phyloP scores from a whole-genome alignment of 2,888 invertebrate species.

The Creontiades dilutus region DNA sequence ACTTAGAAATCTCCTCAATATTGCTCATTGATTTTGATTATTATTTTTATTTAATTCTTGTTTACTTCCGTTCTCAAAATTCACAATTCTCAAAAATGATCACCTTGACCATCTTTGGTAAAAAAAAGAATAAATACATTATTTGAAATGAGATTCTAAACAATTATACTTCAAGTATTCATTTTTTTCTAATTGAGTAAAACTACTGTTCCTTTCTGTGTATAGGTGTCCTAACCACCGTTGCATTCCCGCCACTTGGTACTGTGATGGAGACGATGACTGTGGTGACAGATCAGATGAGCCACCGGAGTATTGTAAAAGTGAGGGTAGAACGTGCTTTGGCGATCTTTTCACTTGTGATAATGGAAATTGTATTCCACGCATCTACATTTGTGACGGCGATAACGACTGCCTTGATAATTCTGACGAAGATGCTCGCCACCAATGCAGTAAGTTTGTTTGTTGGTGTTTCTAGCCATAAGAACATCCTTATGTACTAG shows the following conservation, averaged over 20 bases:
- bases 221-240: slow-evolving; percentile 91
- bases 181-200: no score
- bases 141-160: no score
- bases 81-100: no score
- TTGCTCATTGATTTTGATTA: no score
- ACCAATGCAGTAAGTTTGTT: slow-evolving; percentile 87
- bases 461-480: no score
- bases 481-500: no score
- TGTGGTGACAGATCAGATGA: slow-evolving; percentile 95
- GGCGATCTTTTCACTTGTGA: slow-evolving; percentile 97
- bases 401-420: slow-evolving; percentile 97
- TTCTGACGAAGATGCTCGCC: slow-evolving; percentile 93
- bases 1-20: no score
- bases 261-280: slow-evolving; percentile 97
- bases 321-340: slow-evolving; percentile 95
- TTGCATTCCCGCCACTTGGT: slow-evolving; percentile 97
- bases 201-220: slow-evolving; percentile 64
- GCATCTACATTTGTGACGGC: slow-evolving; percentile 96
- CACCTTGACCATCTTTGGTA: no score
- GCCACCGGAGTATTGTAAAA: slow-evolving; percentile 95
- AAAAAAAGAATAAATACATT: no score
- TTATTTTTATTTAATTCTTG: no score
- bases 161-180: no score
- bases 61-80: no score
- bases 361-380: slow-evolving; percentile 96